These are phyloP conservation scores for Progne subis DNA, from an alignment of 2,113 vertebrate genomes.

Conservation along the genomic window DNA sequence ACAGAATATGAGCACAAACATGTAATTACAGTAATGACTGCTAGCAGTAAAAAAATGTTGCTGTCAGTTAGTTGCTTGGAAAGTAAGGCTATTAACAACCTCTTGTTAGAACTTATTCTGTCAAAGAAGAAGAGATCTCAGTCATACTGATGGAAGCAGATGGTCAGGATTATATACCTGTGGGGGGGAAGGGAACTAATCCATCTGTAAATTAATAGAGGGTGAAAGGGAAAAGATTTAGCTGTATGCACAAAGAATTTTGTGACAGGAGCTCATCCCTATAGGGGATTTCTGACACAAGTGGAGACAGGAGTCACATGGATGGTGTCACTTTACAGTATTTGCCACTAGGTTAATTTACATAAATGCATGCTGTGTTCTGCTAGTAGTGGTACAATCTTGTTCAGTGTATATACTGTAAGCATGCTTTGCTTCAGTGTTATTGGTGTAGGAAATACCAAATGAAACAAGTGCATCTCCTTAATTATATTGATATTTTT, in stretches of 20 bases:
- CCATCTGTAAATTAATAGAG: not conserved
- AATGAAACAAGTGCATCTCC: not conserved
- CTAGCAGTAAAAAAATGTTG: not conserved
- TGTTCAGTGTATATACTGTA: not conserved
- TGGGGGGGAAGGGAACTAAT: not conserved
- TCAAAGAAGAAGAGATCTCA: not conserved
- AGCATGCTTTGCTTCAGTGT: not conserved
- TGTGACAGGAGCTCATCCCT: not conserved
- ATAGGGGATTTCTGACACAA: not conserved
- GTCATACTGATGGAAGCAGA: not conserved
- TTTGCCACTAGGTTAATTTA: not conserved
- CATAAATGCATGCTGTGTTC: not conserved
- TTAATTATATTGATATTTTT: not conserved
- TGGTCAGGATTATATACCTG: not conserved
- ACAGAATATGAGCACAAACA: not conserved
- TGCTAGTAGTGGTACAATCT: not conserved
- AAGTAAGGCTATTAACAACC: not conserved
- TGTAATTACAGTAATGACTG: not conserved
- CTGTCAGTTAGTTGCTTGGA: not conserved
- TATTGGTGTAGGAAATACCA: not conserved
- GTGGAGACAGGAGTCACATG: not conserved
- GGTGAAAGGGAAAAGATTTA: not conserved
- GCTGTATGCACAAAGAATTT: not conserved
- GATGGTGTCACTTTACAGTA: not conserved
- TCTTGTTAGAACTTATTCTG: not conserved